Percentiles rank a stretch among this genome's conserved stretches.
Conservation (phyloP, 30 jellyfish, hydroid and myxozoan genomes). For the Morbakka virulenta region DNA sequence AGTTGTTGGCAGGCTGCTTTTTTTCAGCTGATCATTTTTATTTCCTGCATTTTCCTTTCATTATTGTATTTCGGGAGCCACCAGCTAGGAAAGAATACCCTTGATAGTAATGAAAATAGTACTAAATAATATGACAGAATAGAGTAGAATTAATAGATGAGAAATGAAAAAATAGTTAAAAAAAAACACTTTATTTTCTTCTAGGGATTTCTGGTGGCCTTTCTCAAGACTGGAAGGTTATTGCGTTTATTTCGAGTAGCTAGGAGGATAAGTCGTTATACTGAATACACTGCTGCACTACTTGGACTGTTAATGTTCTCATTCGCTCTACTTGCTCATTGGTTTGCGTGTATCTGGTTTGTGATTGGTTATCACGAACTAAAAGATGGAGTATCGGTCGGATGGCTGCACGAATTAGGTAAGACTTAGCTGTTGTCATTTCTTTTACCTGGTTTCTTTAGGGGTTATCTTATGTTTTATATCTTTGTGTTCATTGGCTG, state of each 20-base stretch:
- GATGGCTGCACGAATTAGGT: constrained; percentile 89
- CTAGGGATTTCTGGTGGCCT: constrained; percentile 63
- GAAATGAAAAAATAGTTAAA: too few relatives aligned
- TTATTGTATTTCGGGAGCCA: background rate
- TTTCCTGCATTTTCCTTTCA: background rate
- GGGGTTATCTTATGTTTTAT: background rate
- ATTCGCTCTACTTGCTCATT: constrained; percentile 88
- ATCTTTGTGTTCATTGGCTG: too few relatives aligned
- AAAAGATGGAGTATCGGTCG: constrained; percentile 34
- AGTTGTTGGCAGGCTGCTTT: too few relatives aligned
- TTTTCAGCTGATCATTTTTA: too few relatives aligned
- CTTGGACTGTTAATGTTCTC: constrained; percentile 84
- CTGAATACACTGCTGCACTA: constrained; percentile 74
- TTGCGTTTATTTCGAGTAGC: constrained; percentile 79
- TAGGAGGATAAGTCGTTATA: constrained; percentile 78
- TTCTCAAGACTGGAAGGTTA: constrained; percentile 80
- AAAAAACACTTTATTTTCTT: background rate
- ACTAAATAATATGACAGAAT: too few relatives aligned
- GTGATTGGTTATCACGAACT: constrained; percentile 87
- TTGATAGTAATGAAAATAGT: too few relatives aligned
- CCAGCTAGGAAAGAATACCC: too few relatives aligned
- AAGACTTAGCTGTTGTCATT: constrained; percentile 1
- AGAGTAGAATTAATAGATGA: too few relatives aligned
- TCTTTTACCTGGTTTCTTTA: background rate
- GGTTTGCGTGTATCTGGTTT: constrained; percentile 96